Conservation (phyloP, 1,140 invertebrate genomes). For the Danaus melanippus region DNA sequence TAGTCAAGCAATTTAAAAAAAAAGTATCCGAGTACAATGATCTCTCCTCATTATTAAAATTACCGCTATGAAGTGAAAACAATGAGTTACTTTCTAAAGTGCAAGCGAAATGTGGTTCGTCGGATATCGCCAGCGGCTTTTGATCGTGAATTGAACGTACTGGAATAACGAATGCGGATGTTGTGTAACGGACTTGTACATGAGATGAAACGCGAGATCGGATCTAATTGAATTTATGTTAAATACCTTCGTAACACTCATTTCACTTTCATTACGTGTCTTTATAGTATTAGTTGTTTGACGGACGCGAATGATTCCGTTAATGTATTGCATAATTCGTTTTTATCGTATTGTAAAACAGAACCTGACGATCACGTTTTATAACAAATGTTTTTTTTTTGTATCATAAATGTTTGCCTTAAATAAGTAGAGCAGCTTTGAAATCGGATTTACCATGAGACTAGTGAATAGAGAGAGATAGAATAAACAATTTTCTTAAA, state of each 20-base stretch:
- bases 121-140: constrained; percentile 27
- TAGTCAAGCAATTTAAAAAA: constrained; percentile 44
- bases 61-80: constrained; percentile 59
- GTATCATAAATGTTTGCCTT: not conserved
- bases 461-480: too few relatives aligned
- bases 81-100: constrained; percentile 65
- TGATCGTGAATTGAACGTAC: constrained; percentile 27
- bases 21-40: constrained; percentile 37
- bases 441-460: not conserved
- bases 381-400: too few relatives aligned
- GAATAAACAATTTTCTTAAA: not conserved
- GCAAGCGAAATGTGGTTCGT: constrained; percentile 48
- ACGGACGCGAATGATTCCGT: too few relatives aligned
- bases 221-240: too few relatives aligned
- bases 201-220: too few relatives aligned
- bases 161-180: constrained; percentile 35
- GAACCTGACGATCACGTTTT: too few relatives aligned
- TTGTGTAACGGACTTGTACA: constrained; percentile 21
- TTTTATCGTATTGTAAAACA: too few relatives aligned
- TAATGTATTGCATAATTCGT: too few relatives aligned
- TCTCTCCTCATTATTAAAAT: constrained; percentile 62
- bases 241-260: too few relatives aligned
- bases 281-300: too few relatives aligned
- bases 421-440: too few relatives aligned
- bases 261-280: too few relatives aligned